Evolutionary conservation across 2,888 invertebrate species (phyloP).

Genomic region (Microplitis deprimator): DNA sequence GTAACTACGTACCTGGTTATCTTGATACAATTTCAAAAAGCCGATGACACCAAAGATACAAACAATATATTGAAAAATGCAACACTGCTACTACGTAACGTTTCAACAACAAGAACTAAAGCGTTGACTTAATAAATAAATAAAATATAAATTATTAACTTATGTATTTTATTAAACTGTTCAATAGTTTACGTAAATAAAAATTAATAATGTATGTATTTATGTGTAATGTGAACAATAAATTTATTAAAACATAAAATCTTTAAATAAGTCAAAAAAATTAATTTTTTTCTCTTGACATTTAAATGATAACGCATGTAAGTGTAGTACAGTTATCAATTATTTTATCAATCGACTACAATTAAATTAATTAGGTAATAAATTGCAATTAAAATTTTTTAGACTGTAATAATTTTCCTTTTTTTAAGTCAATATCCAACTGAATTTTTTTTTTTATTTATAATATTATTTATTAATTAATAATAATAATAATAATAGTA

Average conservation of each 20-base stretch:
- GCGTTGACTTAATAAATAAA: constrained; percentile 22
- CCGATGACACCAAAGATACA: constrained; percentile 68
- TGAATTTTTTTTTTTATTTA: background rate
- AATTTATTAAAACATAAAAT: background rate
- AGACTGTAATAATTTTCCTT: background rate
- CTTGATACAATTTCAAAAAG: constrained; percentile 76
- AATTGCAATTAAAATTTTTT: constrained; percentile 8
- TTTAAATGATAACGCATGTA: background rate
- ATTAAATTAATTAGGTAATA: constrained; percentile 46
- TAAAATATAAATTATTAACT: background rate
- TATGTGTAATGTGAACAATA: background rate
- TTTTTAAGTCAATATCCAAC: background rate
- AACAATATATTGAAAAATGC: constrained; percentile 59
- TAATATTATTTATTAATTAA: constrained; percentile 7
- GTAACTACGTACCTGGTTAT: constrained; percentile 77
- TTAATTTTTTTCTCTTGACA: background rate
- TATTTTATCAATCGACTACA: constrained; percentile 43
- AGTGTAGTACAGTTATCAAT: constrained; percentile 1
- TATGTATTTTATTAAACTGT: constrained; percentile 35
- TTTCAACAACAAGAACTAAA: constrained; percentile 46
- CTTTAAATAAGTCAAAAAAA: constrained; percentile 5
- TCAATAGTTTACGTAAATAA: too few species aligned
- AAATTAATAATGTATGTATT: background rate
- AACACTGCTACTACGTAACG: constrained; percentile 58
- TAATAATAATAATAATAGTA: background rate